phyloP scores from a whole-genome alignment of 2,113 vertebrate genomes.

The Sterna hirundo region DNA sequence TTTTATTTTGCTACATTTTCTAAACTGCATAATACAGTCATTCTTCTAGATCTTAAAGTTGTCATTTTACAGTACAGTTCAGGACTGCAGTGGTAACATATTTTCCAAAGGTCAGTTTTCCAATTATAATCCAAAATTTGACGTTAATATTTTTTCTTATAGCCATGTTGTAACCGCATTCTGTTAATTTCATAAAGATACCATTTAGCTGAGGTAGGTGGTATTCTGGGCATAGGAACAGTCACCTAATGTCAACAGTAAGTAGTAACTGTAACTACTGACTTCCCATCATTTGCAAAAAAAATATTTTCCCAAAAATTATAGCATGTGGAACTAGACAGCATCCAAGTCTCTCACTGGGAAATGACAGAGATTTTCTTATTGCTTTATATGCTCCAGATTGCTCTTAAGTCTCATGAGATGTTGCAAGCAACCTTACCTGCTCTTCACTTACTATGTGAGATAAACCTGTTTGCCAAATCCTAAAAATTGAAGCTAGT shows the following conservation, averaged over 20 bases:
- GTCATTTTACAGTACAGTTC: conserved; percentile 45
- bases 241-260: conserved; percentile 73
- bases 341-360: conserved; percentile 55
- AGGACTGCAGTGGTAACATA: conserved; percentile 68
- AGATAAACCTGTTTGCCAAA: background rate
- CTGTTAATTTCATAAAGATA: conserved; percentile 82
- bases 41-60: conserved; percentile 63
- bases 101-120: conserved; percentile 80
- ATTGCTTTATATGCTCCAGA: conserved; percentile 26
- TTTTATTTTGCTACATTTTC: conserved; percentile 10
- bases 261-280: conserved; percentile 68
- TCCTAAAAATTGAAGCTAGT: background rate
- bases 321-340: conserved; percentile 66
- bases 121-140: conserved; percentile 77
- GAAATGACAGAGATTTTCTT: conserved; percentile 70
- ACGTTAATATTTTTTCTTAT: conserved; percentile 68
- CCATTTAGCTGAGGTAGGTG: conserved; percentile 84
- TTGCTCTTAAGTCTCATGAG: conserved; percentile 22
- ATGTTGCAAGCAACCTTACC: background rate
- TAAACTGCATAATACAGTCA: conserved; percentile 53
- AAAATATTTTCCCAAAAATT: conserved; percentile 72
- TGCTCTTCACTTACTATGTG: background rate
- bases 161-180: conserved; percentile 55
- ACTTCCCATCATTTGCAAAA: conserved; percentile 78
- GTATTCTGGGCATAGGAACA: conserved; percentile 74